phyloP scores from a whole-genome alignment of 2,113 vertebrate species.

The Hirundichthys speculiger region DNA sequence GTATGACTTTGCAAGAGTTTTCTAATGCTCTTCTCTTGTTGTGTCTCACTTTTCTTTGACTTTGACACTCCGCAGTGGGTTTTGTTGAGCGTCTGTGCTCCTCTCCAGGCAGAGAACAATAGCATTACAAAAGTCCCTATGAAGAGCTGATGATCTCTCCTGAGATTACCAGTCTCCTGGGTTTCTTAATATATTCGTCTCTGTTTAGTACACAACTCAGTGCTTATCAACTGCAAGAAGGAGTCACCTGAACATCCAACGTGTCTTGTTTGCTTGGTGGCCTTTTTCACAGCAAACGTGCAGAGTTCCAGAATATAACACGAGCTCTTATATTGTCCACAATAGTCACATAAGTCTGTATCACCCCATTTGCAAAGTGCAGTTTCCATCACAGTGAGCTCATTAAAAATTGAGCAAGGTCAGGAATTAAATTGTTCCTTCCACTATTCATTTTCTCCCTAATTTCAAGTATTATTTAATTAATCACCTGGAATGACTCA shows the following conservation, averaged over 20 bases:
- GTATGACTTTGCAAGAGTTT: conserved; percentile 14
- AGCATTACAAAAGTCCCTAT: conserved; percentile 57
- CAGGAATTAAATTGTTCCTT: conserved; percentile 78
- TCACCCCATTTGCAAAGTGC: conserved; percentile 74
- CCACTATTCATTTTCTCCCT: conserved; percentile 81
- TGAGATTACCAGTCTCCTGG: conserved; percentile 56
- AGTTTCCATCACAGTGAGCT: conserved; percentile 72
- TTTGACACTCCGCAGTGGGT: conserved; percentile 52
- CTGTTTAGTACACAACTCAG: conserved; percentile 52
- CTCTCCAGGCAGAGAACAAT: conserved; percentile 46
- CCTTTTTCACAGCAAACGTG: conserved; percentile 35
- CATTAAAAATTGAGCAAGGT: conserved; percentile 85
- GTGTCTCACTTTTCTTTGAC: conserved; percentile 36
- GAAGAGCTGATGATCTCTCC: conserved; percentile 68
- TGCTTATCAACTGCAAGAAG: conserved; percentile 48
- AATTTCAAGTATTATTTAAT: conserved; percentile 80
- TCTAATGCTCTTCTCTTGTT: conserved; percentile 26
- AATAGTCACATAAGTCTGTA: conserved; percentile 70
- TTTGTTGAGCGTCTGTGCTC: conserved; percentile 30
- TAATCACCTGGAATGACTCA: conserved; percentile 73
- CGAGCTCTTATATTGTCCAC: conserved; percentile 73
- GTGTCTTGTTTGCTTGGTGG: conserved; percentile 48
- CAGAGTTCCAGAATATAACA: conserved; percentile 44
- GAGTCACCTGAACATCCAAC: conserved; percentile 31
- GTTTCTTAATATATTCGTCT: conserved; percentile 56